Conservation (phyloP, 2,113 vertebrate genomes). For the Smithornis capensis region DNA sequence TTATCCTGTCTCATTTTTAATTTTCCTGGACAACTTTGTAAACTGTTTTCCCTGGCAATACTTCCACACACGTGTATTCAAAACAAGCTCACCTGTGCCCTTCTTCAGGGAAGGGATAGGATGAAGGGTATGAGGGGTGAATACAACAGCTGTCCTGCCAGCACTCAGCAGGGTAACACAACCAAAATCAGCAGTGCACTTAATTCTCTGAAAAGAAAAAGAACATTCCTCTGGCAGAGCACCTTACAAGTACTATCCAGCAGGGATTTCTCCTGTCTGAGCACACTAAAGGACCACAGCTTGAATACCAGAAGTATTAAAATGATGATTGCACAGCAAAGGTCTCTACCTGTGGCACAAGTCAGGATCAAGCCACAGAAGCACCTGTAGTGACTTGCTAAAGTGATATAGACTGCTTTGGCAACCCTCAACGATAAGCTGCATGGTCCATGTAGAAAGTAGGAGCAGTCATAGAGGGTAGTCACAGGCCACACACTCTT, state of each 20-base stretch:
- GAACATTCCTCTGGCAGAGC: not conserved
- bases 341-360: not conserved
- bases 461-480: not conserved
- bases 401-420: not conserved
- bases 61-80: not conserved
- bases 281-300: not conserved
- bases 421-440: not conserved
- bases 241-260: not conserved
- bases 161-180: not conserved
- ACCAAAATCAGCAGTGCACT: not conserved
- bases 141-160: conserved; percentile 1
- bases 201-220: not conserved
- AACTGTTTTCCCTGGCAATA: not conserved
- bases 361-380: not conserved
- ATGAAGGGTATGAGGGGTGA: not conserved
- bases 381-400: not conserved
- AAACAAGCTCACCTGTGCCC: not conserved
- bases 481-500: not conserved
- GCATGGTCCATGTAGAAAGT: not conserved
- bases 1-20: not conserved
- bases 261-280: conserved; percentile 4
- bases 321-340: not conserved
- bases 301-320: not conserved
- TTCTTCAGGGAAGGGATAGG: not conserved
- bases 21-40: not conserved